Base-by-base conservation (phyloP, 2,797 vertebrate species). In the Pelochelys cantorii region DNA sequence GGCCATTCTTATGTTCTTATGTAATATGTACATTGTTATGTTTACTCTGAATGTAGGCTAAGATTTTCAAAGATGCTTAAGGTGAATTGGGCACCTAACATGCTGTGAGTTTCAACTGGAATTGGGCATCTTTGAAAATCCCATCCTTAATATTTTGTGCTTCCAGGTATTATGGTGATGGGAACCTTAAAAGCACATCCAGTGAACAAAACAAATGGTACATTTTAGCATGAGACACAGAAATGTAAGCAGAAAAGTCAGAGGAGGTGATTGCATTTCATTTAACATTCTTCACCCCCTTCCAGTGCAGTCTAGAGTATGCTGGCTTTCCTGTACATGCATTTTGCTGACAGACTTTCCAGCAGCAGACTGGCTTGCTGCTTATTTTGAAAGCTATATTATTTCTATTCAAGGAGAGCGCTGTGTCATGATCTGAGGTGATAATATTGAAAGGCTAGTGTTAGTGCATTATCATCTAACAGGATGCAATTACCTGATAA, bases 71-170 rank as follows among this genome's bases (percentile, higher is more conserved):
- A 42, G 6, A 3, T 48, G 71, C 4, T 14, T 25, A 14, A 25
- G 22, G 71, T 48, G 71, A 75, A 48, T 48, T 48, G 48, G 23
- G 11, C 7, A 48, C 42, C 62, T 22, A 42, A 42, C 34, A 75
- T 22, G 34, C 20, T 14, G 12, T 23, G 37, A 42, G 25, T 75
- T 75, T 75, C 71, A 48, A 5, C 14, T 37, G 11, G 22, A 75
- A 7, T 48, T 75, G 71, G 20, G 59, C 31, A 10, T n/a, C 42
- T 65, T 31, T 6, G 17, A 52, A 83, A 52, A 93, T 94, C 91
- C 87, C 92, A 89, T 94, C 94, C 94, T 97, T 94, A 86, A 88
- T 88, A 75, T 57, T 34, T 93, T 80, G 84, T 93, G 89, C 89
- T 95, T 92, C 85, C 87, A 77, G 93, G 81, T 78, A 5, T 0